Conservation (phyloP, 2,888 invertebrate species). For the Rapana venosa region DNA sequence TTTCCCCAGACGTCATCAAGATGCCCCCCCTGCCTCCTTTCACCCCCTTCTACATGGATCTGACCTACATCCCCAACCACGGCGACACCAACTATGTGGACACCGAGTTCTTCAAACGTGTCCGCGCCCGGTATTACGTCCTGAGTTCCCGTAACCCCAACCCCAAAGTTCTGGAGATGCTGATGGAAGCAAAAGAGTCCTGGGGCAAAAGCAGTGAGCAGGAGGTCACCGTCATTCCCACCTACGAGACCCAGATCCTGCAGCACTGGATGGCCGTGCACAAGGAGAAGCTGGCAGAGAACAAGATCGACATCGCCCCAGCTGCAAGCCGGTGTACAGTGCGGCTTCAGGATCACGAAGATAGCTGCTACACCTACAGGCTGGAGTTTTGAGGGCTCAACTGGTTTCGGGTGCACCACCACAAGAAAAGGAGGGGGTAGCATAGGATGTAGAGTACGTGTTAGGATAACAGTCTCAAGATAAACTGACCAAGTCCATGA, state of each 20-base stretch:
- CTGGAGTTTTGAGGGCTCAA: slow-evolving; percentile 88
- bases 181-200: slow-evolving; percentile 95
- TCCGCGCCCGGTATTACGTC: slow-evolving; percentile 96
- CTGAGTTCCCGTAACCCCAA: slow-evolving; percentile 97
- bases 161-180: slow-evolving; percentile 93
- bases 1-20: slow-evolving; percentile 61
- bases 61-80: slow-evolving; percentile 97
- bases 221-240: slow-evolving; percentile 97
- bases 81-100: slow-evolving; percentile 95
- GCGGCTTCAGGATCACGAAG: slow-evolving; percentile 95
- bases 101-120: slow-evolving; percentile 94
- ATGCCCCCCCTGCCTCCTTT: slow-evolving; percentile 72
- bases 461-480: background rate
- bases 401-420: background rate
- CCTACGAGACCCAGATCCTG: slow-evolving; percentile 96
- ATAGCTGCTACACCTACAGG: slow-evolving; percentile 97
- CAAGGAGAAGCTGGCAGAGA: slow-evolving; percentile 90
- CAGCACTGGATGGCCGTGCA: slow-evolving; percentile 98
- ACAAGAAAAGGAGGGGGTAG: background rate
- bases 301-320: slow-evolving; percentile 95
- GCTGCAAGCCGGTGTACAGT: slow-evolving; percentile 98
- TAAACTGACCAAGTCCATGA: background rate
- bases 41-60: slow-evolving; percentile 86
- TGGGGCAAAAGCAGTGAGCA: slow-evolving; percentile 88
- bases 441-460: background rate